Evolutionary conservation across 2,113 vertebrate genomes (phyloP).

Genomic region (Otocyon megalotis): DNA sequence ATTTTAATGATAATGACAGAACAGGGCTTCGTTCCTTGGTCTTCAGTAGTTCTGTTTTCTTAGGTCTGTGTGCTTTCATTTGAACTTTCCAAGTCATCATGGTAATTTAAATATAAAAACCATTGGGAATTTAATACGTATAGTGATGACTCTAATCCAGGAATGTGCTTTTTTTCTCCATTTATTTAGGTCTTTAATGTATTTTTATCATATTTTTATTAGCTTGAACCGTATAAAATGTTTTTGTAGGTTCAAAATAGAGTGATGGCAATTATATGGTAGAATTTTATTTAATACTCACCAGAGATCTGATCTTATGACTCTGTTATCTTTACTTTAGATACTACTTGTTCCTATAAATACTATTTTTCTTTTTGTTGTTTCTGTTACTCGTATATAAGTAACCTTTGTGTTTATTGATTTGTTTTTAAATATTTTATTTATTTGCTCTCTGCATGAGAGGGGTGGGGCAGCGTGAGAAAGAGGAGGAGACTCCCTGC

Average conservation of each 20-base stretch:
- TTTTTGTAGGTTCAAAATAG: neutral
- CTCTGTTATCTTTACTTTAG: neutral
- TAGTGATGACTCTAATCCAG: neutral
- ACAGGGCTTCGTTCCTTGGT: neutral
- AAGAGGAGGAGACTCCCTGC: too few relatives aligned
- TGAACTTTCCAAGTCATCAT: neutral
- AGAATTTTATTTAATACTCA: neutral
- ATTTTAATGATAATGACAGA: neutral
- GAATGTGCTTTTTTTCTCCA: neutral
- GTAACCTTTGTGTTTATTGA: neutral
- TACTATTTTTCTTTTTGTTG: neutral
- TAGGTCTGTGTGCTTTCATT: slow-evolving; percentile 7
- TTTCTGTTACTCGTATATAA: neutral
- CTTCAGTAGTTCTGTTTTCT: slow-evolving; percentile 26
- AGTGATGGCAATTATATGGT: neutral
- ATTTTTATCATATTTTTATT: slow-evolving; percentile 5
- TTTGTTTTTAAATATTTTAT: too few relatives aligned
- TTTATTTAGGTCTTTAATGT: slow-evolving; percentile 14
- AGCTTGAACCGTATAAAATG: neutral
- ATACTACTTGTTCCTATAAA: neutral
- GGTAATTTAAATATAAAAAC: neutral
- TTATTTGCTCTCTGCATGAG: too few relatives aligned
- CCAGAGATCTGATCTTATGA: neutral
- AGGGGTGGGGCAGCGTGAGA: too few relatives aligned
- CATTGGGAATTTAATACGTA: neutral